These are phyloP conservation scores for Emesis russula DNA, from an alignment of 2,888 invertebrate genomes.

Conservation along the genomic window DNA sequence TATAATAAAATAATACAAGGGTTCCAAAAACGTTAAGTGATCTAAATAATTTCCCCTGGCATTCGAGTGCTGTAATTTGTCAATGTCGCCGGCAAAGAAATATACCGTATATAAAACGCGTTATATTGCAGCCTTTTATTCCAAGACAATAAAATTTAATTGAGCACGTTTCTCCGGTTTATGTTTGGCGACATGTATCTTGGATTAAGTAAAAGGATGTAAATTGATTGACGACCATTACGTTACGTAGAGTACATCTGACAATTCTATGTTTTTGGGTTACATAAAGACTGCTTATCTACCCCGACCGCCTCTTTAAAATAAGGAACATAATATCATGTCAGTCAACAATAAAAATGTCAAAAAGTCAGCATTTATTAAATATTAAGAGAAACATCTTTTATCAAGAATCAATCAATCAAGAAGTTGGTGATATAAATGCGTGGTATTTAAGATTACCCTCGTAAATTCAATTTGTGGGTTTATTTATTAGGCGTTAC, in stretches of 20 bases:
- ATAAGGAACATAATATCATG: too few relatives aligned
- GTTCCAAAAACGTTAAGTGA: slow-evolving; percentile 76
- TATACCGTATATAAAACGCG: slow-evolving; percentile 24
- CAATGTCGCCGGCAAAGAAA: slow-evolving; percentile 68
- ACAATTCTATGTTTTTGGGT: too few relatives aligned
- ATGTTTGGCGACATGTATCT: slow-evolving; percentile 6
- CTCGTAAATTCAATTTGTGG: too few relatives aligned
- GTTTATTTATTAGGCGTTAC: too few relatives aligned
- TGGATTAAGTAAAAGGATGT: neutral
- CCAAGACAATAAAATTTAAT: slow-evolving; percentile 14
- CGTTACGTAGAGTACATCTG: neutral
- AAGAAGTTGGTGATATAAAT: too few relatives aligned
- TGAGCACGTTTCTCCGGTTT: slow-evolving; percentile 10
- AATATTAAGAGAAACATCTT: too few relatives aligned
- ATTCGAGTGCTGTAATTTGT: slow-evolving; percentile 62
- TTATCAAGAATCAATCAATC: too few relatives aligned
- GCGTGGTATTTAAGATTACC: too few relatives aligned
- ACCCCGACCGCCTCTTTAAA: too few relatives aligned
- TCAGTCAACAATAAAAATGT: too few relatives aligned
- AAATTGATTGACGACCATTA: slow-evolving; percentile 1
- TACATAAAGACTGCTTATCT: too few relatives aligned
- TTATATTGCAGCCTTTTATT: slow-evolving; percentile 27
- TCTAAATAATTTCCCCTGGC: slow-evolving; percentile 64
- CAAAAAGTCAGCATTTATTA: too few relatives aligned
- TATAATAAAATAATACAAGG: neutral